These are phyloP conservation scores for Hemibagrus wyckioides DNA, from an alignment of 2,113 vertebrate genomes.

Conservation along the genomic window DNA sequence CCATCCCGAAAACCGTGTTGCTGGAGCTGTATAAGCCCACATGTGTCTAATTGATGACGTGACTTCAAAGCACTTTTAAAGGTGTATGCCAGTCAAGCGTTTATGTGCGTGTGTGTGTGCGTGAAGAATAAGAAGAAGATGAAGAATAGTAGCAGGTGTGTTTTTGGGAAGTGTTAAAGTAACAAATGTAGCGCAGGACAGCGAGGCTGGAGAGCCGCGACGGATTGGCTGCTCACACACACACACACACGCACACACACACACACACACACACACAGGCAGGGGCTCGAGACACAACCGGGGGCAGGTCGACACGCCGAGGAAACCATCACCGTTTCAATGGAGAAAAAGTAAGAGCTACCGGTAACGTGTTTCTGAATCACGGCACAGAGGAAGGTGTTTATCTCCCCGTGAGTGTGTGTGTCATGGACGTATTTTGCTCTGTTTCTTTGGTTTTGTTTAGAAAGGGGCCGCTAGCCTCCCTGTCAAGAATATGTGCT, in stretches of 20 bases:
- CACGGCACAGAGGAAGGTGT: not conserved
- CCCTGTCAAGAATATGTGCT: conserved; percentile 54
- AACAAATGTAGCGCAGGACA: conserved; percentile 14
- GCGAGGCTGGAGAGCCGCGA: not conserved
- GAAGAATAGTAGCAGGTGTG: not conserved
- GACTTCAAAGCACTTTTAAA: conserved; percentile 27
- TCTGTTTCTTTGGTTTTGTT: conserved; percentile 28
- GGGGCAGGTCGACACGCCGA: conserved; percentile 66
- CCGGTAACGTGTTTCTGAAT: conserved; percentile 1
- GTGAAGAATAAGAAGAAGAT: not conserved
- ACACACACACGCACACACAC: conserved; percentile 56
- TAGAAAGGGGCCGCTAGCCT: conserved; percentile 58
- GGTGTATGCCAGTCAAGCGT: not conserved
- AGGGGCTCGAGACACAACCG: conserved; percentile 62
- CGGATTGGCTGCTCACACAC: conserved; percentile 66
- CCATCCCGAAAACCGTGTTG: not conserved
- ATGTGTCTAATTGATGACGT: not conserved
- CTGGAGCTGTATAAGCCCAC: not conserved
- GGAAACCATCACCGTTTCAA: conserved; percentile 62
- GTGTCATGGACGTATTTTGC: conserved; percentile 37
- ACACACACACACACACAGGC: conserved; percentile 58
- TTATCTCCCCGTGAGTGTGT: conserved; percentile 1
- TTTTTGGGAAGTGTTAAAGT: conserved; percentile 11
- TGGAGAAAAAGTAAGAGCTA: conserved; percentile 49
- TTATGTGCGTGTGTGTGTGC: not conserved